Conservation (phyloP, 2,797 vertebrate genomes). For the Lycodopsis pacificus region DNA sequence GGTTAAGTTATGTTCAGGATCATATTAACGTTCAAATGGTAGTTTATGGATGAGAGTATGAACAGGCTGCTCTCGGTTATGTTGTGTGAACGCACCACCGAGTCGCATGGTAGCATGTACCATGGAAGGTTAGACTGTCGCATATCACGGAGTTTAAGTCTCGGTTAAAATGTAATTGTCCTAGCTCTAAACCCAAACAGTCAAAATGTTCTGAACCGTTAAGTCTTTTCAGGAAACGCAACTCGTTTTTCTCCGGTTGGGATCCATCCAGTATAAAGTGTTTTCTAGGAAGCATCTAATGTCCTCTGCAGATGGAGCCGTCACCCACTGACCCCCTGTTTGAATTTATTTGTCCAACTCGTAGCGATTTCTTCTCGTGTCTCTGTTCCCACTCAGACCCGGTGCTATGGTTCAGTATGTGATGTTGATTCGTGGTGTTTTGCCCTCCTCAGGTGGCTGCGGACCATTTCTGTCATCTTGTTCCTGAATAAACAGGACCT, state of each 20-base stretch:
- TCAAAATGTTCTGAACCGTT: background rate
- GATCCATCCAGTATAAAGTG: background rate
- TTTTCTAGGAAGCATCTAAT: background rate
- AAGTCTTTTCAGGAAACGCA: background rate
- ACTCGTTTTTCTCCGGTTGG: background rate
- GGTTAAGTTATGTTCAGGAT: too few relatives aligned
- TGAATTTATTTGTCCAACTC: background rate
- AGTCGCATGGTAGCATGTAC: background rate
- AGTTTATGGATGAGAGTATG: too few relatives aligned
- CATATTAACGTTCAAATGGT: too few relatives aligned
- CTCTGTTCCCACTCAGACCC: background rate
- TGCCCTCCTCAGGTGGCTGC: constrained; percentile 91
- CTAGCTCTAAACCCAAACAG: background rate
- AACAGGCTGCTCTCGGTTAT: too few relatives aligned
- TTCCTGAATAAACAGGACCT: constrained; percentile 99
- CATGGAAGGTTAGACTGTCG: background rate
- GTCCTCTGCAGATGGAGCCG: background rate
- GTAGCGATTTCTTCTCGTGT: background rate
- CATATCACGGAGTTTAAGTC: background rate
- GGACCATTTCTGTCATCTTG: constrained; percentile 99
- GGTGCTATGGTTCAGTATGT: constrained; percentile 1
- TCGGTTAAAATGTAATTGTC: background rate
- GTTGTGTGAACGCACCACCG: background rate
- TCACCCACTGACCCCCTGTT: background rate
- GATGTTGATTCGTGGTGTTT: constrained; percentile 7